Conservation (phyloP, 2,888 invertebrate species). For the Cantharis nigra region DNA sequence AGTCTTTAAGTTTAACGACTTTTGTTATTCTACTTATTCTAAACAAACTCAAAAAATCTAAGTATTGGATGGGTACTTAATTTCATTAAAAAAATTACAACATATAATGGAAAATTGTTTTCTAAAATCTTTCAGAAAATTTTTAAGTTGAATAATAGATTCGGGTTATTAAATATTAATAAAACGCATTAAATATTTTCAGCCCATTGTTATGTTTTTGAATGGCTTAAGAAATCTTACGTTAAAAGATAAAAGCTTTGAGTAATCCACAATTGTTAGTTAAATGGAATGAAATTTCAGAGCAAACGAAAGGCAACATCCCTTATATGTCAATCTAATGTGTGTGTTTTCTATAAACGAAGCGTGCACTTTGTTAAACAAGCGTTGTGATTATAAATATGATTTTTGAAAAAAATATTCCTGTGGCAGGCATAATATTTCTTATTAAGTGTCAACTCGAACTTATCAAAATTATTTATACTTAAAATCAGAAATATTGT, state of each 20-base stretch:
- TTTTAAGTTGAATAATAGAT: not conserved
- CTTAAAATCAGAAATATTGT: not conserved
- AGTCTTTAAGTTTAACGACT: not conserved
- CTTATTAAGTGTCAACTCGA: not conserved
- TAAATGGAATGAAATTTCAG: slow-evolving; percentile 6
- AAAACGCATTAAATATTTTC: not conserved
- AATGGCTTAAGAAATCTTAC: not conserved
- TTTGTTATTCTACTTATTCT: not conserved
- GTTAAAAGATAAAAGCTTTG: not conserved
- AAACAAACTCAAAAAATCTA: not conserved
- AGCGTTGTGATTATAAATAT: slow-evolving; percentile 1
- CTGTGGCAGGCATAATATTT: not conserved
- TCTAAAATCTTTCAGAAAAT: not conserved
- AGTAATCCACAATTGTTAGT: not conserved
- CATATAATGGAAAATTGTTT: not conserved
- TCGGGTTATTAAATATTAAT: not conserved
- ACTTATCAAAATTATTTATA: not conserved
- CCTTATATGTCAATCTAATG: slow-evolving; percentile 2
- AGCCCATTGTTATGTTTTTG: not conserved
- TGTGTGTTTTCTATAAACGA: not conserved
- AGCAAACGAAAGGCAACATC: not conserved
- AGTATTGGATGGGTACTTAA: not conserved
- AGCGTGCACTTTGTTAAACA: slow-evolving; percentile 12
- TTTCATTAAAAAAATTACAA: not conserved
- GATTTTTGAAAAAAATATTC: not conserved